Evolutionary conservation across 2,113 vertebrate species (phyloP), one percentile per base, ranked within the genome.

Genomic region (Cololabis saira): DNA sequence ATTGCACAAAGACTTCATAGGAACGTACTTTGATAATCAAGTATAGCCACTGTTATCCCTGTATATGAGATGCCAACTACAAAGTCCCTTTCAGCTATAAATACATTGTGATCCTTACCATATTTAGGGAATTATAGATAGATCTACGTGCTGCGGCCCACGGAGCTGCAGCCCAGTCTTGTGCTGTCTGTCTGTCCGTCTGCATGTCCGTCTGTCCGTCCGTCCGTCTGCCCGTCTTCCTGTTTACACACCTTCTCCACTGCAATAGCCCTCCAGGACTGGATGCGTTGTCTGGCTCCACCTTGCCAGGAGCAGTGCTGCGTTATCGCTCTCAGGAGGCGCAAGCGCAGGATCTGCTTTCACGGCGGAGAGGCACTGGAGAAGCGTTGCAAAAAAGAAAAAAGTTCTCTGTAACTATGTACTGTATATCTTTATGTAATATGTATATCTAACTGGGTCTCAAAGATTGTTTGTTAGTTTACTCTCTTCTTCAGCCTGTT

Each of bases 71-170:
- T 73, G 67, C 78, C 84, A 78, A 78, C 65, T 84, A 82, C 83
- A 82, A 80, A 82, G 72, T 78, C 74, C 83, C 86, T 84, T 76
- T 83, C 77, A 76, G 80, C 67, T 83, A 89, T 85, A 75, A 86
- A 90, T 89, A 84, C 82, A 76, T 90, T 82, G 84, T 89, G 85
- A 87, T 71, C 76, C 72, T 77, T 74, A 83, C 19, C 78, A 86
- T 88, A 91, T 87, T 87, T 87, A 89, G 86, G 78, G 74, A 85
- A 81, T 56, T 90, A 86, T 91, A 90, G 87, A 76, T 90, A 89
- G 78, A 81, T 80, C 55, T 87, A 72, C 70, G 82, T 87, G 83
- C 81, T 84, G 87, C 61, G 85, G 86, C 55, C 49, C 18, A 11
- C 21, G 22, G 51, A 27, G 74, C 89, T 71, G 49, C 85, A 84